A percentile compares a stretch with the other conserved stretches of the same genome.
phyloP scores from a whole-genome alignment of 2,888 invertebrate genomes.

The Pseudococcus longispinus region DNA sequence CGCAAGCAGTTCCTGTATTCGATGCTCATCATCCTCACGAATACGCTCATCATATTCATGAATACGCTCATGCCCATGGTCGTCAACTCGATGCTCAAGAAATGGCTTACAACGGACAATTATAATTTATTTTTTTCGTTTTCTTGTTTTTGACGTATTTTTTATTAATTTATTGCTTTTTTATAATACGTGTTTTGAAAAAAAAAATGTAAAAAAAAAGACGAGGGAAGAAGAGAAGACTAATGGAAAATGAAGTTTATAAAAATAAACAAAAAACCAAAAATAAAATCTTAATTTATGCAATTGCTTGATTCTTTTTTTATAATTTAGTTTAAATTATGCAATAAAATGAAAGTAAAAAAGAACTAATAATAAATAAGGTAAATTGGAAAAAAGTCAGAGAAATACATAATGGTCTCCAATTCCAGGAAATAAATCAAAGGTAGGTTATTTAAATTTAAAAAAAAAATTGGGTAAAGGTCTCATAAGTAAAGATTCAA shows the following conservation, averaged over 20 bases:
- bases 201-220: not conserved
- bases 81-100: slow-evolving; percentile 50
- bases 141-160: not conserved
- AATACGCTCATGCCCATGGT: slow-evolving; percentile 44
- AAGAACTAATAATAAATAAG: no score
- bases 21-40: slow-evolving; percentile 62
- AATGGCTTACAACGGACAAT: slow-evolving; percentile 47
- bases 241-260: not conserved
- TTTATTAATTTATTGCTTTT: slow-evolving; percentile 21
- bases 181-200: not conserved
- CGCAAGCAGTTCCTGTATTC: slow-evolving; percentile 58
- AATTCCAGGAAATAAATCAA: no score
- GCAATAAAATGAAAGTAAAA: not conserved
- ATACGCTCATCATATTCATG: slow-evolving; percentile 13
- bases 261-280: not conserved
- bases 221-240: not conserved
- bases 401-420: no score
- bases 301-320: not conserved
- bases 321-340: not conserved
- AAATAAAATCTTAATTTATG: not conserved
- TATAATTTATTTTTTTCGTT: not conserved
- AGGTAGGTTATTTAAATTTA: no score
- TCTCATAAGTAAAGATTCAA: no score
- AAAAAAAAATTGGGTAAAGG: no score
- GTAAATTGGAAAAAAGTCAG: no score